Evolutionary conservation across 92 coral and sea anemone genomes (phyloP).

Genomic region (Phymanthus crucifer): DNA sequence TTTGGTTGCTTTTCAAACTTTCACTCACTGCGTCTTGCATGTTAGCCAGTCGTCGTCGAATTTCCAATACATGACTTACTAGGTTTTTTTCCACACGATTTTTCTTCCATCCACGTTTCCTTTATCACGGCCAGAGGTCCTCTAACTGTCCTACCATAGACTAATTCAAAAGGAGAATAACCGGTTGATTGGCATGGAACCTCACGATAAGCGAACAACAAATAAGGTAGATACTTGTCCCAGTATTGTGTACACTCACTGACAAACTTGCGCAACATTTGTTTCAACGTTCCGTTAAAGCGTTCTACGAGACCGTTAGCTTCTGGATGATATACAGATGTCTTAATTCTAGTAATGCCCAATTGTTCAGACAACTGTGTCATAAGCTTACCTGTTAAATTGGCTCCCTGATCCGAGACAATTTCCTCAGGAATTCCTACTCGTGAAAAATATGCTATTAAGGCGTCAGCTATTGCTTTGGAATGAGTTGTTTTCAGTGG

Average conservation of each 20-base stretch:
- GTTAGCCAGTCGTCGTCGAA: constrained; percentile 19
- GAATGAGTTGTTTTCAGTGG: constrained; percentile 40
- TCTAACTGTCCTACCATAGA: constrained; percentile 32
- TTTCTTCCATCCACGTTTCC: constrained; percentile 31
- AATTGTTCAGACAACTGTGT: constrained; percentile 18
- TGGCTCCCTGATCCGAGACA: constrained; percentile 40
- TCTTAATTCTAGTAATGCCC: constrained; percentile 20
- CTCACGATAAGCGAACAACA: constrained; percentile 35
- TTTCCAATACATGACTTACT: constrained; percentile 22
- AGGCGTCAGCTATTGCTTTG: constrained; percentile 48
- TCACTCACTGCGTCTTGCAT: constrained; percentile 21
- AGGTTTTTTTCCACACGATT: constrained; percentile 9
- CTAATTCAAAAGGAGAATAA: constrained; percentile 39
- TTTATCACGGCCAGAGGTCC: constrained; percentile 42
- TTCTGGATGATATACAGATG: constrained; percentile 52
- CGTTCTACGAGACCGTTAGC: constrained; percentile 49
- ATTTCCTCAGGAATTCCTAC: constrained; percentile 38
- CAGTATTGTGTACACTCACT: not conserved
- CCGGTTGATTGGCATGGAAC: constrained; percentile 32
- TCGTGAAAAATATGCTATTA: constrained; percentile 23
- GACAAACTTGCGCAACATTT: constrained; percentile 36
- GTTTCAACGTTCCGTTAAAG: constrained; percentile 37
- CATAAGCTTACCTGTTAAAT: constrained; percentile 36
- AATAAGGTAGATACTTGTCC: constrained; percentile 44
- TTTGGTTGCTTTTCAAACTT: constrained; percentile 10